Evolutionary conservation across 2,113 vertebrate genomes (phyloP).

Genomic region (Speoplatyrhinus poulsoni): DNA sequence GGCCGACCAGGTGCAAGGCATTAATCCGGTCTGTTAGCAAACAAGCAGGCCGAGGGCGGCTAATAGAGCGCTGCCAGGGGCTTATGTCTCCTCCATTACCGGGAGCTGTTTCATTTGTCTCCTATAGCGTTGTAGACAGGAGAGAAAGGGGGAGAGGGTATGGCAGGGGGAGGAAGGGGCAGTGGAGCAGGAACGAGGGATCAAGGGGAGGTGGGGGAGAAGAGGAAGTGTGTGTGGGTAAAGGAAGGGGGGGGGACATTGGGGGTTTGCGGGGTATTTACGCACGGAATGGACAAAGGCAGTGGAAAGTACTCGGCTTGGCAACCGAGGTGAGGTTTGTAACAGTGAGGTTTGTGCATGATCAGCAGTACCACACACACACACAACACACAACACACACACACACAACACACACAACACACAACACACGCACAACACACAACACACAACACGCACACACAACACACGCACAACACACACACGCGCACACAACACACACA

Average conservation of each 20-base stretch:
- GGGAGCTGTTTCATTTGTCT: conserved; percentile 60
- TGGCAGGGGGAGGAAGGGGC: background rate
- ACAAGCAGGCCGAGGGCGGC: conserved; percentile 53
- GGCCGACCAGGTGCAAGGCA: conserved; percentile 64
- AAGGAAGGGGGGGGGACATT: background rate
- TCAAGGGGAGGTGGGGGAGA: conserved; percentile 24
- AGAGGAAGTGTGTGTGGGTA: background rate
- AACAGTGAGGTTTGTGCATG: conserved; percentile 39
- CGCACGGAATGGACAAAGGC: conserved; percentile 46
- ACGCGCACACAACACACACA: too few species aligned
- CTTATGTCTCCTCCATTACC: conserved; percentile 58
- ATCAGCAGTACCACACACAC: conserved; percentile 54
- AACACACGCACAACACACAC: too few species aligned
- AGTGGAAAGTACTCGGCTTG: conserved; percentile 42
- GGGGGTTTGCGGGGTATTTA: background rate
- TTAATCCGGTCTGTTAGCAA: conserved; percentile 71
- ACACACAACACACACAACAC: conserved; percentile 12
- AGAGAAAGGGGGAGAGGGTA: conserved; percentile 1
- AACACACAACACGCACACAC: too few species aligned
- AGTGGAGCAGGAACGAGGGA: background rate
- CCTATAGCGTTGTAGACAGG: conserved; percentile 31
- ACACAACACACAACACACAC: conserved; percentile 9
- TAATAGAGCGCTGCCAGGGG: conserved; percentile 65
- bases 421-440: background rate
- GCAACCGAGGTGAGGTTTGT: conserved; percentile 41